Percentiles rank a stretch among this genome's conserved stretches.
Evolutionary conservation across 2,797 vertebrate genomes (phyloP).

Genomic region (Ceryle rudis): DNA sequence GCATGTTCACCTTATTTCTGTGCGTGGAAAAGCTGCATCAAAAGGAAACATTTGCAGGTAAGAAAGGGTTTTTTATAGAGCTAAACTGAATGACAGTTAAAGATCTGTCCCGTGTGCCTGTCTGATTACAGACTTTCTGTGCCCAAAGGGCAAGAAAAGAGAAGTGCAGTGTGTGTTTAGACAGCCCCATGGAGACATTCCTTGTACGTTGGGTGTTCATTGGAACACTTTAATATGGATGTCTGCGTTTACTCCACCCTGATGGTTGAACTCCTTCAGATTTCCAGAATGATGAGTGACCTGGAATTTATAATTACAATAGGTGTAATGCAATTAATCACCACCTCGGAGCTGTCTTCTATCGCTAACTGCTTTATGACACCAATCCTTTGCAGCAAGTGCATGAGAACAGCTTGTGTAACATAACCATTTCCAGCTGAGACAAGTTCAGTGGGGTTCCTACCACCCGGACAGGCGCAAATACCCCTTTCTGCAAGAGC

Average conservation of each 20-base stretch:
- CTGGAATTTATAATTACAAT: conserved; percentile 71
- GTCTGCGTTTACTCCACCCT: conserved; percentile 45
- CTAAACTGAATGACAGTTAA: conserved; percentile 43
- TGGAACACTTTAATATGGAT: conserved; percentile 54
- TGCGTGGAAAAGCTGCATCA: background rate
- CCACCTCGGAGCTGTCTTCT: conserved; percentile 33
- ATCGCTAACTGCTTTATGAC: background rate
- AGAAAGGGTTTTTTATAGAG: background rate
- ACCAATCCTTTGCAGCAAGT: conserved; percentile 39
- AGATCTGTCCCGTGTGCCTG: conserved; percentile 30
- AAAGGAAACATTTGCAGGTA: background rate
- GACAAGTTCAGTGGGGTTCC: conserved; percentile 21
- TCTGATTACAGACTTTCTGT: conserved; percentile 38
- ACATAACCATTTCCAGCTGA: conserved; percentile 20
- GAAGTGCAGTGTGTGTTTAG: conserved; percentile 35
- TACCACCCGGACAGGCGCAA: background rate
- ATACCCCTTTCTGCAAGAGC: background rate
- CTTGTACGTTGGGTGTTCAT: conserved; percentile 61
- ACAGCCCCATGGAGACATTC: conserved; percentile 61
- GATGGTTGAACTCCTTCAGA: conserved; percentile 54
- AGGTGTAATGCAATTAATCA: conserved; percentile 68
- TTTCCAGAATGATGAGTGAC: conserved; percentile 67
- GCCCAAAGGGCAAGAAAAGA: conserved; percentile 70
- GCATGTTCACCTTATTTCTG: background rate
- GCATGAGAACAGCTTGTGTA: conserved; percentile 45